Evolutionary conservation across 2,113 vertebrate genomes (phyloP).

Genomic region (Apus apus): DNA sequence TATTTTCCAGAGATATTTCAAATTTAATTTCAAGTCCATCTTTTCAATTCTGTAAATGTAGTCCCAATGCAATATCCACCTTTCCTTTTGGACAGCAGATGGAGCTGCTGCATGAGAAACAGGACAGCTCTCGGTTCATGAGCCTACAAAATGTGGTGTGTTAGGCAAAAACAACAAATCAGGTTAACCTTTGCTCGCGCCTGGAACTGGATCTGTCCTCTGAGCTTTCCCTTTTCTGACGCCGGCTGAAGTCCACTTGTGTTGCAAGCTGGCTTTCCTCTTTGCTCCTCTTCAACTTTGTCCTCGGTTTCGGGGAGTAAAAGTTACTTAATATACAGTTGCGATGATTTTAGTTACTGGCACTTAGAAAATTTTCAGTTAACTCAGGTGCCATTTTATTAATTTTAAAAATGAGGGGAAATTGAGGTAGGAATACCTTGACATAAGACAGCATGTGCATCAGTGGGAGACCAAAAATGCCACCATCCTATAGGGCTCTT

Average conservation of each 20-base stretch:
- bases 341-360: not conserved
- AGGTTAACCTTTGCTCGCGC: not conserved
- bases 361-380: not conserved
- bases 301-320: not conserved
- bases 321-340: not conserved
- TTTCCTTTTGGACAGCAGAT: constrained; percentile 34
- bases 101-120: constrained; percentile 40
- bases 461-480: not conserved
- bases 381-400: not conserved
- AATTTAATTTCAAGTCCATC: not conserved
- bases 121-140: not conserved
- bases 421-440: not conserved
- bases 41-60: not conserved
- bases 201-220: not conserved
- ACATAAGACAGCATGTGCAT: not conserved
- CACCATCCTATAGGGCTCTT: not conserved
- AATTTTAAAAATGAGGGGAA: not conserved
- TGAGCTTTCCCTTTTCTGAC: not conserved
- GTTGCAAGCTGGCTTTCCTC: not conserved
- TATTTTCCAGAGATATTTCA: not conserved
- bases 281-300: not conserved
- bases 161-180: not conserved
- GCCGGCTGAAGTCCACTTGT: not conserved
- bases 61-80: not conserved
- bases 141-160: fast-evolving